Evolutionary conservation across 1,140 invertebrate genomes (phyloP), one percentile per base, ranked within the genome.

Genomic region (Scaptomyza montana): DNA sequence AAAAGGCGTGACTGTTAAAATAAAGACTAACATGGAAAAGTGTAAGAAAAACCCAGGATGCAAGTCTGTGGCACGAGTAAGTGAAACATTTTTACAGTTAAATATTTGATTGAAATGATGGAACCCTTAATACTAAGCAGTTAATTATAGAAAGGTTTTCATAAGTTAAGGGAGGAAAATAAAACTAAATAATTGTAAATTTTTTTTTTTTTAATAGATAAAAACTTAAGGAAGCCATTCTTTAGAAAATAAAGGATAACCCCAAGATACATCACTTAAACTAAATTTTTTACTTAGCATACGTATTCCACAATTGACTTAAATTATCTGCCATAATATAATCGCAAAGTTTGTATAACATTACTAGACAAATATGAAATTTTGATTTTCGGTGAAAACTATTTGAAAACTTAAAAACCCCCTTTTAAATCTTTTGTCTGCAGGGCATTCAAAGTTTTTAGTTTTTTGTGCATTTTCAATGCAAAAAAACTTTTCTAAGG

Each of bases 401-500:
- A 8, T 19, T 21, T 21, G 1, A 46, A 45, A 13, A 43, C 53
- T 36, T 19, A n/a, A n/a, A 36, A 45, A 28, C 54, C 25, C 39
- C 12, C 25, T n/a, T 56, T 21, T 7, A 3, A 36, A 36, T 30
- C 33, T 45, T 8, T 13, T 43, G 21, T 13, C 54, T 28, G 21
- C 12, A 56, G 54, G 54, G 54, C 54, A 65, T 65, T 71, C 51
- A 65, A 71, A 57, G 82, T 86, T 74, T 36, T 36, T 7, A 36
- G 57, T 57, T 53, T 70, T 85, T 65, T 56, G 21, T 25, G 69
- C 74, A 86, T 80, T 82, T 67, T 72, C 66, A 72, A 66, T 78
- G 61, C 36, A 75, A 61, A 74, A 33, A 87, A 86, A 62, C 72
- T 77, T 74, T 74, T 62, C 19, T 53, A 67, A 80, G 69, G 64